A percentile compares a stretch with the other conserved stretches of the same genome.
Conservation (phyloP, 1,140 invertebrate genomes). For the Neodiprion virginianus region DNA sequence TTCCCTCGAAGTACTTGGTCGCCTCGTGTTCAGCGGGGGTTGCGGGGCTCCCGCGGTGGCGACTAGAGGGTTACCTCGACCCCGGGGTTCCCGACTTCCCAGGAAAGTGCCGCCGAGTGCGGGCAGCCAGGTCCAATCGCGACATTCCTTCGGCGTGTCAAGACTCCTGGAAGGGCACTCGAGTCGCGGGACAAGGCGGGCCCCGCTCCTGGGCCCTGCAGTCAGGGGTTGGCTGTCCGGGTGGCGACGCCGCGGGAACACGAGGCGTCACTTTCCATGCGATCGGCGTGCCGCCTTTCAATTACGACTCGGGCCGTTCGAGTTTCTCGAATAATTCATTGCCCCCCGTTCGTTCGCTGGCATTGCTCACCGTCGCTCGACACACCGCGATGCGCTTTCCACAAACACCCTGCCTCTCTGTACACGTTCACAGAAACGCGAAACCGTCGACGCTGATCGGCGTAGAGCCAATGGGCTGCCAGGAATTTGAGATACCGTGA, state of each 20-base stretch:
- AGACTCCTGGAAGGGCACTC: slow-evolving; percentile 40
- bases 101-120: slow-evolving; percentile 23
- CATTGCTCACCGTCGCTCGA: neutral
- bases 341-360: neutral
- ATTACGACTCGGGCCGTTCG: neutral
- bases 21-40: slow-evolving; percentile 31
- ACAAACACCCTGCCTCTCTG: too few relatives aligned
- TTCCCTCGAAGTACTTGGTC: slow-evolving; percentile 29
- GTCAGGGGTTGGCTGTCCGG: neutral
- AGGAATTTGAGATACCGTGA: neutral
- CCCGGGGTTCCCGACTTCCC: neutral
- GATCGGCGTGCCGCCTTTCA: slow-evolving; percentile 12
- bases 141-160: slow-evolving; percentile 31
- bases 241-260: slow-evolving; percentile 36
- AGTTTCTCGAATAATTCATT: slow-evolving; percentile 3
- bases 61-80: neutral
- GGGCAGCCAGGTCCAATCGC: slow-evolving; percentile 40
- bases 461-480: neutral
- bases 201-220: neutral
- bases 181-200: slow-evolving; percentile 28
- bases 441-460: too few relatives aligned
- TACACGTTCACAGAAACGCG: neutral
- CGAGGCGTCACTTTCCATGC: slow-evolving; percentile 24
- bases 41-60: slow-evolving; percentile 19
- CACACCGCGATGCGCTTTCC: too few relatives aligned